Base-by-base conservation (phyloP, 1,140 invertebrate genomes). In the Polyergus mexicanus region DNA sequence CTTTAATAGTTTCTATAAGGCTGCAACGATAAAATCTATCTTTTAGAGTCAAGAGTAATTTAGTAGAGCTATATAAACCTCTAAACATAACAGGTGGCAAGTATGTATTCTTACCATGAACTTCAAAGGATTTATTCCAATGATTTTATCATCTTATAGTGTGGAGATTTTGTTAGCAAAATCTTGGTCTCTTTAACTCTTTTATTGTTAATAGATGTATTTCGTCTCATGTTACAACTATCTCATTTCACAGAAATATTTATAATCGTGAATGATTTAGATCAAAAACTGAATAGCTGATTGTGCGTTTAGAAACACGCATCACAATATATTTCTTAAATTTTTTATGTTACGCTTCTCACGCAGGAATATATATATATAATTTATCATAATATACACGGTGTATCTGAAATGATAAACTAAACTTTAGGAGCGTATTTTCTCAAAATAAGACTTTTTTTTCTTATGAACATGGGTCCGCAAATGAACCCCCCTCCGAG, bases 291-390 rank as follows among this genome's bases (percentile, higher is more conserved):
- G 16, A 51, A 51, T 51, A 47, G 16, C 13, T 47, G 47, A 51
- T 19, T 51, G 47, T 6, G 5, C 4, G 0, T 51, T 47, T 47
- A 47, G 11, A 44, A 47, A 76, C 25, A 19, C 60, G 25, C 32
- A 22, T 58, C 8, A 35, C 16, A 19, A 44, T 28, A 13, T 35
- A 51, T n/a, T 22, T 47, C 44, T 65, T 19, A 65, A n/a, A 25
- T 80, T 25, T 38, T 54, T 11, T 51, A 38, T 28, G 19, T 25
- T 44, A 58, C 0, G 54, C 54, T 41, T 58, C 28, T 81, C 66
- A 58, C 54, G 51, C 51, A 32, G 16, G 35, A 25, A 3, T 41
- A 72, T 51, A 78, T 65, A 35, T 63, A 47, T 32, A 71, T 71
- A 28, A 11, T 32, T 32, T 72, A 11, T 81, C 54, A 32, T 22